phyloP scores from a whole-genome alignment of 1,140 invertebrate species.

The Tyrophagus putrescentiae region DNA sequence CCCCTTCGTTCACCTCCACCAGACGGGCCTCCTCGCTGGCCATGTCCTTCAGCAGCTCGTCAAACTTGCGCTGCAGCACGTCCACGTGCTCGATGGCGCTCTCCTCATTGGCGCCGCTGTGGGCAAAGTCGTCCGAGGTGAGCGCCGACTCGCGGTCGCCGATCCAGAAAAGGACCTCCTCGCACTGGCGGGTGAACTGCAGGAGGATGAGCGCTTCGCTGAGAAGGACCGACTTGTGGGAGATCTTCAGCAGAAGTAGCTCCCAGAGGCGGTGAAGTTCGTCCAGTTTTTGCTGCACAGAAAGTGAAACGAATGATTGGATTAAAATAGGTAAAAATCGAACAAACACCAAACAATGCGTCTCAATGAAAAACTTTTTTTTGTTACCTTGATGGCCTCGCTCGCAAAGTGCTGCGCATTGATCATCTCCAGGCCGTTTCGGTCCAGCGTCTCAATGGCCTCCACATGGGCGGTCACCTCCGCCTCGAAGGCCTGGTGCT shows the following conservation, averaged over 20 bases:
- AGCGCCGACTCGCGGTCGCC: constrained; percentile 95
- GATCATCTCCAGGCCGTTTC: constrained; percentile 95
- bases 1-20: constrained; percentile 83
- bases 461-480: constrained; percentile 97
- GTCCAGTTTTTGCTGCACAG: constrained; percentile 40
- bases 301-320: background rate
- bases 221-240: constrained; percentile 86
- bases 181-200: constrained; percentile 89
- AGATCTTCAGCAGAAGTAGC: constrained; percentile 68
- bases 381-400: constrained; percentile 52
- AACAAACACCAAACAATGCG: constrained; percentile 1
- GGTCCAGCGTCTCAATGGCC: constrained; percentile 87
- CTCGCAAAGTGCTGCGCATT: constrained; percentile 86
- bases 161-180: constrained; percentile 99
- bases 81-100: constrained; percentile 98
- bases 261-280: constrained; percentile 90
- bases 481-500: constrained; percentile 98
- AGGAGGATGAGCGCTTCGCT: constrained; percentile 93
- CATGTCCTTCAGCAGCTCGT: constrained; percentile 99
- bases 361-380: too few species aligned
- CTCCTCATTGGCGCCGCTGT: constrained; percentile 94
- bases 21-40: constrained; percentile 92
- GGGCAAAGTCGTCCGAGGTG: constrained; percentile 87
- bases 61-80: constrained; percentile 94
- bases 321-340: constrained; percentile 10